These are phyloP conservation scores for Sitophilus oryzae DNA, from an alignment of 1,140 invertebrate genomes.

Conservation along the genomic window DNA sequence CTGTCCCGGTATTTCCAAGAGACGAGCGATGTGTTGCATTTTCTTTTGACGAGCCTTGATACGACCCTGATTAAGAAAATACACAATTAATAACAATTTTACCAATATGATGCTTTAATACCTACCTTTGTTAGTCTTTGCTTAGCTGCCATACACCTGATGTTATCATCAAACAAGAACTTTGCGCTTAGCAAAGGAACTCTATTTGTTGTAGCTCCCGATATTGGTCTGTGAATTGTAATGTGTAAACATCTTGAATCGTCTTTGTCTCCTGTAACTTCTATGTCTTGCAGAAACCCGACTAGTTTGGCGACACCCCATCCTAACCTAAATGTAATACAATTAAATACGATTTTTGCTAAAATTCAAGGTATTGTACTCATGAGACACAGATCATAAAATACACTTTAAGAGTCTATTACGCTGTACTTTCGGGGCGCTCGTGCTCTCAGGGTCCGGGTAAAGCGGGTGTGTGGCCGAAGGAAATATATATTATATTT, in stretches of 20 bases:
- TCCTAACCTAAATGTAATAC: slow-evolving; percentile 54
- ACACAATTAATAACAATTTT: neutral
- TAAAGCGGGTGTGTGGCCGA: too few species aligned
- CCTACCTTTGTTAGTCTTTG: slow-evolving; percentile 70
- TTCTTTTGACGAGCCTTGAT: slow-evolving; percentile 93
- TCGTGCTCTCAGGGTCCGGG: too few species aligned
- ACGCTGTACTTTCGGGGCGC: too few species aligned
- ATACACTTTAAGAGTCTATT: too few species aligned
- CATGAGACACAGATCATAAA: too few species aligned
- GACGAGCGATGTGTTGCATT: slow-evolving; percentile 87
- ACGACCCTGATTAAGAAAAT: slow-evolving; percentile 60
- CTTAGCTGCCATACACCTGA: slow-evolving; percentile 93
- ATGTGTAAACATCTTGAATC: slow-evolving; percentile 94
- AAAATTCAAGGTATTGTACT: too few species aligned
- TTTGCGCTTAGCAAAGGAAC: slow-evolving; percentile 81
- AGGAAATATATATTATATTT: too few species aligned
- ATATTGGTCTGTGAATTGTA: slow-evolving; percentile 82
- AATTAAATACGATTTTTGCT: neutral
- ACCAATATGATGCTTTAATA: neutral
- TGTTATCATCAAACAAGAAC: slow-evolving; percentile 98
- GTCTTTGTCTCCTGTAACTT: slow-evolving; percentile 86
- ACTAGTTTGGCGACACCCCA: slow-evolving; percentile 97
- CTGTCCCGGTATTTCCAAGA: slow-evolving; percentile 75
- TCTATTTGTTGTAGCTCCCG: slow-evolving; percentile 55
- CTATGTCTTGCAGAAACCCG: slow-evolving; percentile 76